phyloP scores from a whole-genome alignment of 2,797 vertebrate genomes.

The Argya squamiceps region DNA sequence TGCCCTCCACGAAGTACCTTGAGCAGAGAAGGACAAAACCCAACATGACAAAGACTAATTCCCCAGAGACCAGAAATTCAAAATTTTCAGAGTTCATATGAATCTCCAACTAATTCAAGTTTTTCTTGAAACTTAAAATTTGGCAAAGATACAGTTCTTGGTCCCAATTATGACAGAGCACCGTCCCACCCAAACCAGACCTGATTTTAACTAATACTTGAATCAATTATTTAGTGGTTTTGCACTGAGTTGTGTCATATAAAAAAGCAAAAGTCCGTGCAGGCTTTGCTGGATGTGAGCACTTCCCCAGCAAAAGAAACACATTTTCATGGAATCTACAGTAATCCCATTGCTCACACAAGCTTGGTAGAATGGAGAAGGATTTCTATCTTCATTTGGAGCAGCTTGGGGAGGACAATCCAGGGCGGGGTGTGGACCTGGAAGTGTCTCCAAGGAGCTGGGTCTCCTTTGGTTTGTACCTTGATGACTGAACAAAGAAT shows the following conservation, averaged over 20 bases:
- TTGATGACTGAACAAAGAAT: neutral
- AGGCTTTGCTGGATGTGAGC: neutral
- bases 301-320: neutral
- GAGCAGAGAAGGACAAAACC: neutral
- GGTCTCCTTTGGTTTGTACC: neutral
- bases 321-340: neutral
- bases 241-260: neutral
- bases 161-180: neutral
- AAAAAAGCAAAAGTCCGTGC: neutral
- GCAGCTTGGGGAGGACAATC: neutral
- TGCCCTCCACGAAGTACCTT: neutral
- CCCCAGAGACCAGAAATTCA: neutral
- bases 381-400: neutral
- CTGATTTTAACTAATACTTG: neutral
- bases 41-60: rapidly evolving
- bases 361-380: neutral
- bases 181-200: neutral
- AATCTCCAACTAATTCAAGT: neutral
- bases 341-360: neutral
- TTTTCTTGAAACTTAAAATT: neutral
- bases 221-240: neutral
- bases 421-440: neutral
- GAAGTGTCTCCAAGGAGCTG: neutral
- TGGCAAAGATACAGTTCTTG: neutral
- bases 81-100: neutral